Base-by-base conservation (phyloP, 2,113 vertebrate genomes). In the Microcebus murinus region DNA sequence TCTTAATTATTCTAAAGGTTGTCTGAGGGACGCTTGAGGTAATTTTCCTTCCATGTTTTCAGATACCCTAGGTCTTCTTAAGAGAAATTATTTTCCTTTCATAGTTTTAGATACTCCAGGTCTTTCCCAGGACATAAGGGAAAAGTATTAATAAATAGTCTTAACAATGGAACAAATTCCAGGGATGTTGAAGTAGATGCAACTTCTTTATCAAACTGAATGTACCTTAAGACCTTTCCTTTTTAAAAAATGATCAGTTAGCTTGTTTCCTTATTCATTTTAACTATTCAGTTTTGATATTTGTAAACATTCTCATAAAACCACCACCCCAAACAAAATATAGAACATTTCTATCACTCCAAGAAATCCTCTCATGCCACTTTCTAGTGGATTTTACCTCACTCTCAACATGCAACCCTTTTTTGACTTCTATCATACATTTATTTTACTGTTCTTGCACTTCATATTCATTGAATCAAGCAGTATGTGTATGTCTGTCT, bases 21-120 rank as follows among this genome's bases (percentile, higher is more conserved):
- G 23, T 17, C 77, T 71, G 80, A 83, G 12, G 12, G 7, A 94
- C 4, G 23, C 67, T 65, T 82, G 77, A 92, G 36, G 65, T 65
- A 65, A 70, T 71, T 87, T 95, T 61, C 65, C 55, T 90, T 86
- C 10, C 2, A 36, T 74, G 25, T 77, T 77, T 82, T 90, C 59
- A 90, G 52, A 48, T 76, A 61, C 18, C 29, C 18, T 42, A 63
- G n/a, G 57, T 93, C 45, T 74, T 76, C 81, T 95, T 95, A 85
- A 93, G 55, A 42, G 61, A 71, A 76, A 80, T 83, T 59, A 70
- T 81, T 80, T 85, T 27, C n/a, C 80, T 86, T 96, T 79, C 27
- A n/a, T 29, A 55, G 65, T 61, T 91, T 90, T 77, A 88, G 20
- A 42, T 73, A 80, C 23, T 31, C 23, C 29, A 4, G 6, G 15